These are phyloP conservation scores for Pyrgilauda ruficollis DNA, from an alignment of 2,113 vertebrate genomes.

Conservation along the genomic window DNA sequence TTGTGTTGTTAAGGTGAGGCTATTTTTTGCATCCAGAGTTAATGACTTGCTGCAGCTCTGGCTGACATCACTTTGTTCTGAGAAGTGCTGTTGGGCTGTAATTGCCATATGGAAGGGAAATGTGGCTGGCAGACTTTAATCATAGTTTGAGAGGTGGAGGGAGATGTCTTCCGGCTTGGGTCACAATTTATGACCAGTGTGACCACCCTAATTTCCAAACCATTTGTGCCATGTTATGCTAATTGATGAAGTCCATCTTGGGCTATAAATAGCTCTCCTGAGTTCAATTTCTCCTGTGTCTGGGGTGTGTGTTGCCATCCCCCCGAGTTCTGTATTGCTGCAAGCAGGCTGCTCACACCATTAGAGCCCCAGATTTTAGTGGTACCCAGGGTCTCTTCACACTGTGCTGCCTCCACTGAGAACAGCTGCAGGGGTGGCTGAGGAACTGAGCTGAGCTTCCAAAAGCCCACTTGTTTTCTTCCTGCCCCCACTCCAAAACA, in stretches of 20 bases:
- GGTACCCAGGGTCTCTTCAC: not conserved
- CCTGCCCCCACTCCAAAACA: not conserved
- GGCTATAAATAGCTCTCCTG: constrained; percentile 9
- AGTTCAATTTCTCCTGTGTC: not conserved
- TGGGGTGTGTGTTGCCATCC: not conserved
- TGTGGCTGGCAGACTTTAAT: not conserved
- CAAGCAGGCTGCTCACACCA: not conserved
- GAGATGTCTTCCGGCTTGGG: not conserved
- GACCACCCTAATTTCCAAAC: not conserved
- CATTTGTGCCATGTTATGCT: not conserved
- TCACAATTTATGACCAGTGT: not conserved
- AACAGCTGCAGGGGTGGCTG: not conserved
- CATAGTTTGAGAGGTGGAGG: not conserved
- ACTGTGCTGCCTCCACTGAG: not conserved
- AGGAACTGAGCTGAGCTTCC: not conserved
- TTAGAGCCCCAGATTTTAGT: not conserved
- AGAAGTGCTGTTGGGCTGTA: not conserved
- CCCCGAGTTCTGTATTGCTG: not conserved
- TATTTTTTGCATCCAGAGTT: not conserved
- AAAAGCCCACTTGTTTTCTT: not conserved
- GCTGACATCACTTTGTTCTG: constrained; percentile 3
- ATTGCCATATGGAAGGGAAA: constrained; percentile 19
- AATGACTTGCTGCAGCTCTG: not conserved
- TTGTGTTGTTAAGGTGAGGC: constrained; percentile 14
- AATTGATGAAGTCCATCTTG: not conserved